Evolutionary conservation across 2,113 vertebrate species (phyloP).

Genomic region (Saguinus imperator): DNA sequence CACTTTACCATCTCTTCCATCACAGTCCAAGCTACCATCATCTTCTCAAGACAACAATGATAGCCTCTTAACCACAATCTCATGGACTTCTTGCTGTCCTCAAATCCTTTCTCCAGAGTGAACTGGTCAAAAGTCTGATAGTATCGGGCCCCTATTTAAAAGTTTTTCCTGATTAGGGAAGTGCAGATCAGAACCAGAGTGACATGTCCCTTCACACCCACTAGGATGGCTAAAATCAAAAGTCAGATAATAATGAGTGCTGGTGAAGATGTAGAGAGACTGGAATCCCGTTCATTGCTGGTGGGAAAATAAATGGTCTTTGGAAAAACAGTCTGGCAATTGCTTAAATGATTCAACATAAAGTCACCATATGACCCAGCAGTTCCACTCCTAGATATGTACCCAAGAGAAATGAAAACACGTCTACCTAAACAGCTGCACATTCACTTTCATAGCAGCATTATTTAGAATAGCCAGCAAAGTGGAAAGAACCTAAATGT

Average conservation of each 20-base stretch:
- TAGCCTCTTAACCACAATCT: not conserved
- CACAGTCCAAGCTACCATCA: not conserved
- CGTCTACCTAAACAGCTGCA: not conserved
- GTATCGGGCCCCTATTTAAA: not conserved
- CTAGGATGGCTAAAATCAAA: not conserved
- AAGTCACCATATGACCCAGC: not conserved
- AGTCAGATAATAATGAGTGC: not conserved
- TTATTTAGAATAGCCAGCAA: not conserved
- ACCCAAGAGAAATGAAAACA: not conserved
- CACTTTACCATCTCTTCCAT: not conserved
- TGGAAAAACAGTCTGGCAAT: not conserved
- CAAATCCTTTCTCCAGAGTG: not conserved
- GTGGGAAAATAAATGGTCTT: not conserved
- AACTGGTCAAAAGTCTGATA: not conserved
- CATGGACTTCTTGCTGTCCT: not conserved
- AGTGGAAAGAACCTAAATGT: not conserved
- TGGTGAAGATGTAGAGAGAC: not conserved
- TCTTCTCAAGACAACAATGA: not conserved
- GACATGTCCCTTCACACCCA: not conserved
- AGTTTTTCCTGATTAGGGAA: conserved; percentile 10
- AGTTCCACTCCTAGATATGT: not conserved
- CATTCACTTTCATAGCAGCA: not conserved
- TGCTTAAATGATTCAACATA: not conserved
- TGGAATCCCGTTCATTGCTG: not conserved
- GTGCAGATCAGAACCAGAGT: not conserved